Evolutionary conservation across 1,140 invertebrate genomes (phyloP).

Genomic region (Cherax destructor): DNA sequence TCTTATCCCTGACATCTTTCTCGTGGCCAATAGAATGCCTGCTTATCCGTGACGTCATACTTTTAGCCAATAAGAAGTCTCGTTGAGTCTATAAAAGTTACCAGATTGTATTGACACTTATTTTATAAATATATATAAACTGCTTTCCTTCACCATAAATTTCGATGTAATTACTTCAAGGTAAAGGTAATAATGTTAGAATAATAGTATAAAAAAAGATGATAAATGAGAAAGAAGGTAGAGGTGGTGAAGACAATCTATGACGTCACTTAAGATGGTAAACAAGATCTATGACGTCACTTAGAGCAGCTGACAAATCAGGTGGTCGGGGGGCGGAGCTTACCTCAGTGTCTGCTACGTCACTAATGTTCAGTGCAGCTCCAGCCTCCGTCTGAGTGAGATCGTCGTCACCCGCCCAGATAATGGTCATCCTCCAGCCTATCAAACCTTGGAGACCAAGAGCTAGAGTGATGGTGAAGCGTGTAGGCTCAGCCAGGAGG

Average conservation of each 20-base stretch:
- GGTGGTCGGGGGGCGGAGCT: neutral
- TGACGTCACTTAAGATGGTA: neutral
- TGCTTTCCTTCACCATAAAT: neutral
- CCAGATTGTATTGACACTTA: neutral
- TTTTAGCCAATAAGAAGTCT: no score
- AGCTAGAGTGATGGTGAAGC: constrained; percentile 26
- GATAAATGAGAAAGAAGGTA: neutral
- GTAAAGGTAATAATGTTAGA: neutral
- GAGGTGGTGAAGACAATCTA: neutral
- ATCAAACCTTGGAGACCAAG: constrained; percentile 3
- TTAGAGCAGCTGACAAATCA: neutral
- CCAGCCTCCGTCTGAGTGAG: neutral
- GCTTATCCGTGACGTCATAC: neutral
- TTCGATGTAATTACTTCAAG: neutral
- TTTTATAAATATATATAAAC: neutral
- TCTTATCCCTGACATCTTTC: no score
- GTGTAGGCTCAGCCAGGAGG: constrained; percentile 16
- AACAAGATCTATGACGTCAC: neutral
- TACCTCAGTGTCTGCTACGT: neutral
- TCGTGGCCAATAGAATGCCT: neutral
- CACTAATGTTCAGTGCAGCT: neutral
- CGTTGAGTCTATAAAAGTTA: neutral
- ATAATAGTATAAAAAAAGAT: neutral
- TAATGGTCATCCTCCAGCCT: constrained; percentile 40
- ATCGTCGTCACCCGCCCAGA: neutral